These are phyloP conservation scores for Dipodomys merriami DNA, from an alignment of 2,113 vertebrate species.

Conservation along the genomic window DNA sequence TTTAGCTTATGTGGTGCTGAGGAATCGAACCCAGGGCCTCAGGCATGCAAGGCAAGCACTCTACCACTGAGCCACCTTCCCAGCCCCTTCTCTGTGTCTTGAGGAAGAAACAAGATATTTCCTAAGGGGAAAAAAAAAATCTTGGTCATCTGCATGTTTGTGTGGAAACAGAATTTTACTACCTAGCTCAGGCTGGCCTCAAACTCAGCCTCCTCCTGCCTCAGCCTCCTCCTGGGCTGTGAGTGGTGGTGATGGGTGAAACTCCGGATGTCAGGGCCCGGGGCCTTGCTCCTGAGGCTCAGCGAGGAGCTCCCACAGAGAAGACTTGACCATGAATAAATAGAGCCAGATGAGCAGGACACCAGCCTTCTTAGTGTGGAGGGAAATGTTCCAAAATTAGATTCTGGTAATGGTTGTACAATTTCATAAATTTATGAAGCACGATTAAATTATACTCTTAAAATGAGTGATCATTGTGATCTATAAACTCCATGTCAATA, in stretches of 20 bases:
- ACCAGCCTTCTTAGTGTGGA: background rate
- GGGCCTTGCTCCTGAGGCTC: background rate
- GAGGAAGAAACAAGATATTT: background rate
- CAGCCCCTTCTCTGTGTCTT: too few relatives aligned
- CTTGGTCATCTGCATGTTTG: background rate
- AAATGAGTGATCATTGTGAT: background rate
- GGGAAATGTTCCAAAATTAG: conserved; percentile 32
- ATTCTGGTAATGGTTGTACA: conserved; percentile 15
- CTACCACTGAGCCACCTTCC: too few relatives aligned
- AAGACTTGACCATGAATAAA: background rate
- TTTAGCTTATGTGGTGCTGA: too few relatives aligned
- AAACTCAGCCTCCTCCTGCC: too few relatives aligned
- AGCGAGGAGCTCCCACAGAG: background rate
- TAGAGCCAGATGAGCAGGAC: background rate
- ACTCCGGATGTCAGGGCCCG: fast-evolving
- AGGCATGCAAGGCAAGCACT: too few relatives aligned
- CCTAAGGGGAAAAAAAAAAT: background rate
- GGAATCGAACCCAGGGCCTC: too few relatives aligned
- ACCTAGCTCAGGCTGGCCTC: background rate
- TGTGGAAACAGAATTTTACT: background rate
- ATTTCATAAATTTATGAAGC: conserved; percentile 7
- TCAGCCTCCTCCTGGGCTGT: background rate
- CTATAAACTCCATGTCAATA: background rate
- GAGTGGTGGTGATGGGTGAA: background rate
- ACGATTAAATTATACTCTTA: background rate